Evolutionary conservation across 2,888 invertebrate genomes (phyloP).

Genomic region (Geotrupes spiniger): DNA sequence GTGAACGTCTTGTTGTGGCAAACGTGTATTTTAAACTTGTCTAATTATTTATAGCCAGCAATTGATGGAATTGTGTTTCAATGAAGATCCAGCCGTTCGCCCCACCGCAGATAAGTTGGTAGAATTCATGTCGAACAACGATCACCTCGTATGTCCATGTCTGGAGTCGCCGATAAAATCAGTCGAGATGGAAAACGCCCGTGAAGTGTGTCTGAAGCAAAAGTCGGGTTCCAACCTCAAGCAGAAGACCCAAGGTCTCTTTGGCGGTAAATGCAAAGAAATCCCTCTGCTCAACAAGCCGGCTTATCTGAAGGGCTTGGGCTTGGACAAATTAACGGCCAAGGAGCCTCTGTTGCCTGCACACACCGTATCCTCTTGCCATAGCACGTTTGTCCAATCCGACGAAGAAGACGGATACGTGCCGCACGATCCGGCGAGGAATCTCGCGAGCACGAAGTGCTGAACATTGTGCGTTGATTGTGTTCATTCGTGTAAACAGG

Average conservation of each 20-base stretch:
- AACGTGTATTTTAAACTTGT: no score
- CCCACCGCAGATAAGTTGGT: constrained; percentile 78
- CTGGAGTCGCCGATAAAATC: constrained; percentile 73
- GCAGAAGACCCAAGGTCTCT: background rate
- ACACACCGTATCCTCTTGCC: background rate
- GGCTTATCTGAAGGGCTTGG: background rate
- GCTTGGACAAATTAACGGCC: background rate
- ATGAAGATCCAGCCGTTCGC: constrained; percentile 64
- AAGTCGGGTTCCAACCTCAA: background rate
- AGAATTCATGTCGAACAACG: constrained; percentile 74
- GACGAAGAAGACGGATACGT: constrained; percentile 2
- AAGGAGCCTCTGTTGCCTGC: background rate
- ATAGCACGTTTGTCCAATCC: background rate
- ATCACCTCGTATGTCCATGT: constrained; percentile 73
- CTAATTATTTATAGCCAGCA: constrained; percentile 65
- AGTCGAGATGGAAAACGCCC: constrained; percentile 64
- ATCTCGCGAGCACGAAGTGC: no score
- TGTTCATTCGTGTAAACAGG: no score
- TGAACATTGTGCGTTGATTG: no score
- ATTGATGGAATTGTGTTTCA: constrained; percentile 79
- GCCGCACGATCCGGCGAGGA: background rate
- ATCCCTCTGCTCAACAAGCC: background rate
- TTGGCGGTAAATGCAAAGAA: no score
- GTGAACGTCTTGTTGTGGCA: background rate
- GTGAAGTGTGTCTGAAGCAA: background rate